A percentile compares a stretch with the other conserved stretches of the same genome.
Evolutionary conservation across 35 echinoderm and acorn worm species (phyloP).

Genomic region (Strongylocentrotus purpuratus): DNA sequence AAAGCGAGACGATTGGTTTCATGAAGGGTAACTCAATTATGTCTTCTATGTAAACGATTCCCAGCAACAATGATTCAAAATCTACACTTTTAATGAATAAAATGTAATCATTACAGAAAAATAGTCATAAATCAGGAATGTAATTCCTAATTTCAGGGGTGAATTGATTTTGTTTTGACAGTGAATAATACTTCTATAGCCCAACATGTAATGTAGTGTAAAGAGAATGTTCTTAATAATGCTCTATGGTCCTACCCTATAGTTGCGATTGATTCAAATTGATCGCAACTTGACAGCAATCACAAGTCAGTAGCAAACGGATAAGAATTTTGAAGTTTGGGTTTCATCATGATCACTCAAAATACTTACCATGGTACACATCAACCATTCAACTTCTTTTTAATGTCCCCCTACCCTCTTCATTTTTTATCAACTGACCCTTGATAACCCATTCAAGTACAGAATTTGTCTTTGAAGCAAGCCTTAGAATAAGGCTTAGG

Average conservation of each 20-base stretch:
- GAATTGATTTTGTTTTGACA: not conserved
- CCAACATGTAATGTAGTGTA: not conserved
- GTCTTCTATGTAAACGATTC: not conserved
- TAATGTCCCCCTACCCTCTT: not conserved
- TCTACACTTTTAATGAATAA: not conserved
- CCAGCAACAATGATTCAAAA: not conserved
- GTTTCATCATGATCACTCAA: too few relatives aligned
- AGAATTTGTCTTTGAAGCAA: not conserved
- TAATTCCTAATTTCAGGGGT: not conserved
- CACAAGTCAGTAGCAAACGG: too few relatives aligned
- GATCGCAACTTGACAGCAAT: too few relatives aligned
- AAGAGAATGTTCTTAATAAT: too few relatives aligned
- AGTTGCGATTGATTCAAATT: too few relatives aligned
- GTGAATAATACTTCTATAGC: not conserved
- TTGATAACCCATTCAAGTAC: not conserved
- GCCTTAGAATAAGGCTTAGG: not conserved
- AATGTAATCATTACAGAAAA: not conserved
- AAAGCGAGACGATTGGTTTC: not conserved
- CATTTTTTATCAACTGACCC: not conserved
- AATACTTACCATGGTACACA: too few relatives aligned
- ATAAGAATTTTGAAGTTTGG: too few relatives aligned
- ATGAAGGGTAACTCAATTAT: not conserved
- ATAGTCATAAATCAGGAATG: not conserved
- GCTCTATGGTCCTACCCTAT: too few relatives aligned
- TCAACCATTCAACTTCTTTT: not conserved